Conservation (phyloP, 2,797 vertebrate species). For the Bufotes viridis region DNA sequence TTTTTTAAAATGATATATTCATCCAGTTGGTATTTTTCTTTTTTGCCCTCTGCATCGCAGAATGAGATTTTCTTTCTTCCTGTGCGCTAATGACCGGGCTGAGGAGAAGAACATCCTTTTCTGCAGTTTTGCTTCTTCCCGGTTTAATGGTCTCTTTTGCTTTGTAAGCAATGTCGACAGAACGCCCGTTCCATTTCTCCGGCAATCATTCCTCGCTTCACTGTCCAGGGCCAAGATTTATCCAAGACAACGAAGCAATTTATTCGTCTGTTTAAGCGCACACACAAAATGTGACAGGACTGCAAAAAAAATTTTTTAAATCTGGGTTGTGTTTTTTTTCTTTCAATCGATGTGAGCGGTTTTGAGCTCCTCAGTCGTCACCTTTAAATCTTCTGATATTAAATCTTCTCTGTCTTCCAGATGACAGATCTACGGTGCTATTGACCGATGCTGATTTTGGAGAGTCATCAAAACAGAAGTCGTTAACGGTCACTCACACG, state of each 20-base stretch:
- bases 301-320: not conserved
- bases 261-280: constrained; percentile 10
- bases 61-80: not conserved
- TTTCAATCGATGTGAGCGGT: constrained; percentile 13
- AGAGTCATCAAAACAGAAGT: constrained; percentile 95
- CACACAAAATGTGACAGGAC: not conserved
- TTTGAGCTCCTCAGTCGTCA: not conserved
- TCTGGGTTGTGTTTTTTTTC: not conserved
- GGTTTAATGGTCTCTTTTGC: constrained; percentile 29
- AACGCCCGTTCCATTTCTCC: not conserved
- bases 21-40: not conserved
- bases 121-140: not conserved
- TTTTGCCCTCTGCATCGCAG: not conserved
- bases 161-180: constrained; percentile 23
- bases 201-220: constrained; percentile 17
- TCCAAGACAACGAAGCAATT: constrained; percentile 25
- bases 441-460: constrained; percentile 97
- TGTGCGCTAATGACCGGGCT: not conserved
- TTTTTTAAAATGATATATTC: not conserved
- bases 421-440: constrained; percentile 95
- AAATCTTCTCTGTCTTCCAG: constrained; percentile 69
- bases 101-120: constrained; percentile 22
- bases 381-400: constrained; percentile 35
- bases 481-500: constrained; percentile 97
- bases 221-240: constrained; percentile 30